Evolutionary conservation across 1,140 invertebrate species (phyloP), one percentile per base, ranked within the genome.

Genomic region (Pseudomyrmex gracilis): DNA sequence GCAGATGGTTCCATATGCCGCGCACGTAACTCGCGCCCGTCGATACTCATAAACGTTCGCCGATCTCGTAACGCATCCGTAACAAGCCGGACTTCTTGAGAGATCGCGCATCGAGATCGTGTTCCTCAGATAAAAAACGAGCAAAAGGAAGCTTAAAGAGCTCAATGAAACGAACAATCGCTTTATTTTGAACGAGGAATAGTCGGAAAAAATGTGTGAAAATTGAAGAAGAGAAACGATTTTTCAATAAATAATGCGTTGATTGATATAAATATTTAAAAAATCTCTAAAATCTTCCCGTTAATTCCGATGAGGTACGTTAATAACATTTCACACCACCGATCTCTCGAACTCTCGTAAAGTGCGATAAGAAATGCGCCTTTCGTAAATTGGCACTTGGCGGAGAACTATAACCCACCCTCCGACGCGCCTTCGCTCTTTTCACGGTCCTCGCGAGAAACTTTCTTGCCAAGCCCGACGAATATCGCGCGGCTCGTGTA

Each of bases 401-500:
- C 45, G 76, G 76, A 78, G 76, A 78, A 70, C 64, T 15, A 58
- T 15, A 58, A 78, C 45, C 45, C 17, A n/a, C 10, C 68, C 34
- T 34, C 34, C 45, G 66, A 17, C 70, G 57, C 68, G 34, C 49
- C 61, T 58, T n/a, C 43, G 77, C 74, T 86, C 60, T 83, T 88
- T 87, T 74, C 84, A 70, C 82, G 82, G 71, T 87, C 82, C 53
- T 22, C 57, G 84, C 63, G 64, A 57, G 70, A 2, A 9, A 77
- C 73, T 78, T 90, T 88, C 86, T 90, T 84, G 84, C 82, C 78
- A 84, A 85, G 73, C 67, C 43, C 0, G 34, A 87, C 68, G 82
- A 90, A 90, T 90, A 87, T 91, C 83, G 71, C 47, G n/a, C 73
- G 87, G 80, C 80, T 85, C 77, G 74, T 84, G 77, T 83, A 64